A percentile compares a stretch with the other conserved stretches of the same genome.
These are phyloP conservation scores for Lamellibrachia columna DNA, from an alignment of 2,888 invertebrate species.

Conservation along the genomic window DNA sequence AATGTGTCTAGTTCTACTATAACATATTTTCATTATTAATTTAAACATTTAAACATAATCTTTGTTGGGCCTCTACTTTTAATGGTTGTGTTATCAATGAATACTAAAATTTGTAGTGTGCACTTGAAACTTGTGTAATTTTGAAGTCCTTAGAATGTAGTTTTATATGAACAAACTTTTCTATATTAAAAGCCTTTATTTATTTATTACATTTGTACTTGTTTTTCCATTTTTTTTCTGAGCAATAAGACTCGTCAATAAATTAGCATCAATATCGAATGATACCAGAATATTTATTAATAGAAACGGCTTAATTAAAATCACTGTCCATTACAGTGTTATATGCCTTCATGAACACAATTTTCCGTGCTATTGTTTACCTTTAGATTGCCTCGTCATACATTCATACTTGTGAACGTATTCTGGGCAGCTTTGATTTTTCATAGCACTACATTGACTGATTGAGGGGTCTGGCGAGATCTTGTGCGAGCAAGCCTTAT, in stretches of 20 bases:
- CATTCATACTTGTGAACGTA: not conserved
- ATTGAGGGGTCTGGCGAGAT: no score
- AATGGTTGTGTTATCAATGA: not conserved
- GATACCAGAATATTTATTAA: not conserved
- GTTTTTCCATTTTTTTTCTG: not conserved
- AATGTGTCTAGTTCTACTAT: not conserved
- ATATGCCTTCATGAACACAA: not conserved
- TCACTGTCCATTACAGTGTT: not conserved
- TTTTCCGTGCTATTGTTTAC: not conserved
- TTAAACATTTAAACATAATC: not conserved
- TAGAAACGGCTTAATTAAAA: not conserved
- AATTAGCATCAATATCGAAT: not conserved
- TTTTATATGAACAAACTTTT: not conserved
- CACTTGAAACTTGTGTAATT: not conserved
- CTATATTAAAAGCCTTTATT: not conserved
- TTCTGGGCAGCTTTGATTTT: not conserved
- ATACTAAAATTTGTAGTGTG: not conserved
- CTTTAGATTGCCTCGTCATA: not conserved
- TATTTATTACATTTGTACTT: not conserved
- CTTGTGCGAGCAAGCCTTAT: no score
- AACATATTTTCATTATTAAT: not conserved
- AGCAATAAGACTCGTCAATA: not conserved
- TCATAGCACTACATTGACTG: not conserved
- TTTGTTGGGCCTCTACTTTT: not conserved
- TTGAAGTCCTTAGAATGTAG: not conserved